Evolutionary conservation across 2,113 vertebrate species (phyloP), one percentile per base, ranked within the genome.

Genomic region (Odocoileus hemionus): DNA sequence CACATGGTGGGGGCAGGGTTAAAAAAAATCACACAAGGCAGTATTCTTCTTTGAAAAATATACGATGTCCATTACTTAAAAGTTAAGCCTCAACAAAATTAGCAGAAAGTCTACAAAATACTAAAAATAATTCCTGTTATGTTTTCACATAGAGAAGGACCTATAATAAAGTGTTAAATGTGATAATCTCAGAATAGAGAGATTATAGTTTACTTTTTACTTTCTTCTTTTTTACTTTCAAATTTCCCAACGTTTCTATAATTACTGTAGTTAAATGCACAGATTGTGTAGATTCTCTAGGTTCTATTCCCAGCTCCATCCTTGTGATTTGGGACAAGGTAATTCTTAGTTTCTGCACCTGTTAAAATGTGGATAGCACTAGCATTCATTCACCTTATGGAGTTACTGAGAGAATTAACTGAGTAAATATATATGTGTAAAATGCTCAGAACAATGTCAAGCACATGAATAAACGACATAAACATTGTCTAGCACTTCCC

Each of bases 51-150:
- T 84, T 85, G 26, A 96, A 96, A 85, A 88, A 67, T 36, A 39
- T 13, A 88, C 9, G 89, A 57, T 74, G 47, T 30, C 33, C 52
- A 70, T n/a, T 74, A 47, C 54, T 55, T 85, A 61, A 89, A 94
- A 97, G 83, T 70, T 84, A 91, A 94, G 23, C 50, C 52, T 91
- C 89, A 87, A 94, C 33, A 94, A 89, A 93, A 88, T 76, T 74
- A 67, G 21, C 80, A 88, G 23, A 64, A 94, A 82, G 23, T 64
- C 28, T 93, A 90, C 52, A 87, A 96, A 90, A 10, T 54, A 97
- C 30, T 36, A 17, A 67, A 74, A 91, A 70, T 45, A 96, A 94
- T 83, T 43, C 43, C 55, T 52, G 52, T 26, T 64, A 70, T 61
- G 6, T 90, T 60, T 74, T 80, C 64, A 86, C 61, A 74, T 47